These are phyloP conservation scores for Drosophila watanabei DNA, from an alignment of 1,140 invertebrate species.

Conservation along the genomic window DNA sequence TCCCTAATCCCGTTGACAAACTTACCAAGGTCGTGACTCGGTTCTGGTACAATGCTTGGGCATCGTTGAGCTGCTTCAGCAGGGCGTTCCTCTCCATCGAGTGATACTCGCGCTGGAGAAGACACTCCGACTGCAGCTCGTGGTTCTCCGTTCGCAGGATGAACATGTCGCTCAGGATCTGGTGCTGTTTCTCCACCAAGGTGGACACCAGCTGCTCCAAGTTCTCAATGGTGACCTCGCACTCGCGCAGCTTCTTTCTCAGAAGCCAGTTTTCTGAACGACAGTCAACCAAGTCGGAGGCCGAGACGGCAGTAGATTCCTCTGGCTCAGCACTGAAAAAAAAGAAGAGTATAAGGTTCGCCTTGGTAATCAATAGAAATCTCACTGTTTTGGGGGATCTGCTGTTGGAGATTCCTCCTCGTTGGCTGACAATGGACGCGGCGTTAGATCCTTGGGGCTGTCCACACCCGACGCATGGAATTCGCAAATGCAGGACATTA, in stretches of 20 bases:
- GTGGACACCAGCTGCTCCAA: slow-evolving; percentile 65
- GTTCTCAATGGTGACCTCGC: slow-evolving; percentile 61
- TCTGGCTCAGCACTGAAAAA: slow-evolving; percentile 2
- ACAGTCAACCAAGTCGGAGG: slow-evolving; percentile 57
- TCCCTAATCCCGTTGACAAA: background rate
- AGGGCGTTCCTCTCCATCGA: slow-evolving; percentile 70
- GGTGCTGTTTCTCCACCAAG: slow-evolving; percentile 70
- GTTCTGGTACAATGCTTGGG: slow-evolving; percentile 31
- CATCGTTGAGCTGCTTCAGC: slow-evolving; percentile 59
- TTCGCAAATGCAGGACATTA: slow-evolving; percentile 74
- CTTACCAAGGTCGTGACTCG: slow-evolving; percentile 23
- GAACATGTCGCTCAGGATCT: slow-evolving; percentile 61
- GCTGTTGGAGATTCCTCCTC: background rate
- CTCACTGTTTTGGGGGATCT: background rate
- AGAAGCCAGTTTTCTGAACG: slow-evolving; percentile 74
- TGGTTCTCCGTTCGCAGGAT: slow-evolving; percentile 58
- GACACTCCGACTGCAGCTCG: slow-evolving; percentile 57
- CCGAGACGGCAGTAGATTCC: slow-evolving; percentile 21
- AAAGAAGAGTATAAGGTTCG: background rate
- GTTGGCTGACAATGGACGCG: background rate
- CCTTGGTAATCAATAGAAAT: background rate
- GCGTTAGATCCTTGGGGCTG: background rate
- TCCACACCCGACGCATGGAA: slow-evolving; percentile 21
- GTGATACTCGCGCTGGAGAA: slow-evolving; percentile 73
- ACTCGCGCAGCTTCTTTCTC: slow-evolving; percentile 63